Evolutionary conservation across 2,113 vertebrate species (phyloP).

Genomic region (Hydrolagus affinis): DNA sequence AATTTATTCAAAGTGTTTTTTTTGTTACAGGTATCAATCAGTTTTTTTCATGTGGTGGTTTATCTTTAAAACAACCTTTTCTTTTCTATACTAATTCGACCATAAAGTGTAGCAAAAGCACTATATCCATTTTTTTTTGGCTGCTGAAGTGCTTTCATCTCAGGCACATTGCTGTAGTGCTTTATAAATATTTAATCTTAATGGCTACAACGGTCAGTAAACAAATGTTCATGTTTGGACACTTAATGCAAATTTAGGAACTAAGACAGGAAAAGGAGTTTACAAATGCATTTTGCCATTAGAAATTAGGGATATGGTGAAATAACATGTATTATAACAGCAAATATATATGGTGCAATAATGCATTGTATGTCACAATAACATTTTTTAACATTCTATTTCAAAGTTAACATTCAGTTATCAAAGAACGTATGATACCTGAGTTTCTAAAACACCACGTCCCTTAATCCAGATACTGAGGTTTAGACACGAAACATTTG

Average conservation of each 20-base stretch:
- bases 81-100: too few species aligned
- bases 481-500: too few species aligned
- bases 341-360: slow-evolving; percentile 25
- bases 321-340: neutral
- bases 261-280: neutral
- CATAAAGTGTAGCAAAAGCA: neutral
- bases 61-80: neutral
- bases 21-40: neutral
- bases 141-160: neutral
- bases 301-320: neutral
- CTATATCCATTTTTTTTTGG: neutral
- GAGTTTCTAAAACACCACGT: slow-evolving; percentile 23
- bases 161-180: neutral
- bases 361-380: slow-evolving; percentile 15
- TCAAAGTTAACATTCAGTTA: slow-evolving; percentile 26
- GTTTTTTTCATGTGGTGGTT: neutral
- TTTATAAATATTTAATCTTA: neutral
- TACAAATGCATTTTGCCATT: neutral
- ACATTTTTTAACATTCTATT: neutral
- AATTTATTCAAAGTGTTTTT: neutral
- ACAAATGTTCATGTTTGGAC: neutral
- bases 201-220: neutral
- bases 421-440: slow-evolving; percentile 16
- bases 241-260: slow-evolving; percentile 2
- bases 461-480: neutral